Percentiles rank a stretch among this genome's conserved stretches.
Conservation (phyloP, 30 jellyfish, hydroid and myxozoan species). For the Sanderia malayensis region DNA sequence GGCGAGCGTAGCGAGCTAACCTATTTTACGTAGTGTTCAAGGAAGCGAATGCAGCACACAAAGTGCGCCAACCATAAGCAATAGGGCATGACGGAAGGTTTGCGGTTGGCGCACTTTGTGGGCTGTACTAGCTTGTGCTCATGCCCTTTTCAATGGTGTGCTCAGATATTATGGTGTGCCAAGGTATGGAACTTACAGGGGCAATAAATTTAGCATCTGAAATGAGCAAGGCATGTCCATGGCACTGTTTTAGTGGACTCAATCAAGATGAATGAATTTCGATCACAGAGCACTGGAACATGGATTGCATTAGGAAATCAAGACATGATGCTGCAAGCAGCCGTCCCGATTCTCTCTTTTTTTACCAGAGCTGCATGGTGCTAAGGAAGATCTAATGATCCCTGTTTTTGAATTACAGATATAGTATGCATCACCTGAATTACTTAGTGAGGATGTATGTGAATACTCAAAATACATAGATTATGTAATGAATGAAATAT, state of each 20-base stretch:
- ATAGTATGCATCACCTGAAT: background rate
- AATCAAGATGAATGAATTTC: background rate
- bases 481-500: background rate
- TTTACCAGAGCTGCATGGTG: background rate
- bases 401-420: background rate
- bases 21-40: too few species aligned
- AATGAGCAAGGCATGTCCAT: background rate
- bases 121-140: too few species aligned
- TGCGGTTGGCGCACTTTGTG: too few species aligned
- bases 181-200: background rate
- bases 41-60: too few species aligned
- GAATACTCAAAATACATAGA: background rate
- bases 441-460: background rate
- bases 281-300: slow-evolving; percentile 3
- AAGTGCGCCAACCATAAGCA: too few species aligned
- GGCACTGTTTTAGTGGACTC: slow-evolving; percentile 1
- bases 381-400: slow-evolving; percentile 1
- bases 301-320: background rate
- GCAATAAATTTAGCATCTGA: background rate
- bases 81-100: too few species aligned
- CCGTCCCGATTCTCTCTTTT: slow-evolving; percentile 1
- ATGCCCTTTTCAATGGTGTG: too few species aligned
- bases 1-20: too few species aligned
- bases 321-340: background rate
- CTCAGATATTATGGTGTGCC: too few species aligned